These are phyloP conservation scores for Sympetrum striolatum DNA, from an alignment of 2,888 invertebrate genomes.

Conservation along the genomic window DNA sequence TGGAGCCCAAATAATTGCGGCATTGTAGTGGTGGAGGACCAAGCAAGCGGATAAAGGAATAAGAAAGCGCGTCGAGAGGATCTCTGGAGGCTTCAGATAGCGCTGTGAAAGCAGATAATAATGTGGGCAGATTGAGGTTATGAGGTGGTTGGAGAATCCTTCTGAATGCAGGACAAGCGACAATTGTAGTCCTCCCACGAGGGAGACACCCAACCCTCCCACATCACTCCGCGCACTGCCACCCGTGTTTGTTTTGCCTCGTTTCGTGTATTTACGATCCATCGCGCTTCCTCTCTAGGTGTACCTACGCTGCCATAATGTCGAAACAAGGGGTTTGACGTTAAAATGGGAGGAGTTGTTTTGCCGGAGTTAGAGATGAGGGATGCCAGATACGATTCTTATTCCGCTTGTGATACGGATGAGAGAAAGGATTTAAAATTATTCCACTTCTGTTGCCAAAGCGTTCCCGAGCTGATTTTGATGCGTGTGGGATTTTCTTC, in stretches of 20 bases:
- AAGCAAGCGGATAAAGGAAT: neutral
- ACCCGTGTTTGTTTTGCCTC: neutral
- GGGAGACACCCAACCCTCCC: neutral
- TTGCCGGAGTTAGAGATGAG: neutral
- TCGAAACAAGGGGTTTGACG: neutral
- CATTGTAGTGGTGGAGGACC: constrained; percentile 8
- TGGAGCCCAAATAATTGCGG: neutral
- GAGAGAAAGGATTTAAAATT: neutral
- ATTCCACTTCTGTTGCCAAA: neutral
- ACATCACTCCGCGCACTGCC: neutral
- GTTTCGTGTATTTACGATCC: neutral
- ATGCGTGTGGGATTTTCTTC: neutral
- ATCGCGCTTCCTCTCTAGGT: neutral
- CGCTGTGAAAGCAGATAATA: constrained; percentile 36
- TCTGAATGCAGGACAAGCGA: constrained; percentile 34
- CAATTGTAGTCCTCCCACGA: neutral
- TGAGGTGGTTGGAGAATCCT: constrained; percentile 34
- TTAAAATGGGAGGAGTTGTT: neutral
- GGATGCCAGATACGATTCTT: neutral
- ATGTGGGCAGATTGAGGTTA: constrained; percentile 43
- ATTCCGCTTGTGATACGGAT: neutral
- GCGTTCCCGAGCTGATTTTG: neutral
- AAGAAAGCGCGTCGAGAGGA: neutral
- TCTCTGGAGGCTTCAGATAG: neutral
- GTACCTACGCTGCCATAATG: neutral